Evolutionary conservation across 2,888 invertebrate genomes (phyloP).

Genomic region (Nemurella pictetii): DNA sequence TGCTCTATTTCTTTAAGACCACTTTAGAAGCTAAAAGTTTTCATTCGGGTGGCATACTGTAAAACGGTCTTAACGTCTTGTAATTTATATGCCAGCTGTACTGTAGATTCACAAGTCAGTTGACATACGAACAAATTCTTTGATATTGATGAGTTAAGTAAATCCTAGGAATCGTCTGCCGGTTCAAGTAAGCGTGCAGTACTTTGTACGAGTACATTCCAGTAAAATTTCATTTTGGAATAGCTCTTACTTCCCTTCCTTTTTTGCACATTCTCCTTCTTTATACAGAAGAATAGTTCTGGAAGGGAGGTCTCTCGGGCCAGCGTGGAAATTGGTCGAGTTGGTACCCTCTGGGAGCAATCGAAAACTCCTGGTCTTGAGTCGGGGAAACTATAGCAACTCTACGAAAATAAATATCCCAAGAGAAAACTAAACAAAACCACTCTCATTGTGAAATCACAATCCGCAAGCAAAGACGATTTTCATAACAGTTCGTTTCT

Average conservation of each 20-base stretch:
- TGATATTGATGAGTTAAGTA: background rate
- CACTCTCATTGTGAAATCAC: slow-evolving; percentile 29
- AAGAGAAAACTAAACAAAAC: slow-evolving; percentile 27
- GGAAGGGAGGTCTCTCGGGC: slow-evolving; percentile 12
- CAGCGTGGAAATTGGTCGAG: slow-evolving; percentile 21
- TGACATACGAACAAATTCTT: background rate
- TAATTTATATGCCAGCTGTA: background rate
- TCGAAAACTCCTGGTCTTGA: slow-evolving; percentile 14
- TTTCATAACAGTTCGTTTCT: background rate
- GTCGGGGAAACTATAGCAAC: slow-evolving; percentile 23
- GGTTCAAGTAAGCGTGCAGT: background rate
- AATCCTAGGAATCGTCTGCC: background rate
- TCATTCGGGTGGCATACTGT: background rate
- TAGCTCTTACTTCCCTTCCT: background rate
- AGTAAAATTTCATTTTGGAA: background rate
- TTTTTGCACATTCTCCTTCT: background rate
- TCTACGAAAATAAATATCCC: slow-evolving; percentile 31
- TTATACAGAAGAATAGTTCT: background rate
- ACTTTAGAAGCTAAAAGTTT: background rate
- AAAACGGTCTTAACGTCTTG: background rate
- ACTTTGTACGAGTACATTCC: background rate
- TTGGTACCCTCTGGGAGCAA: slow-evolving; percentile 25
- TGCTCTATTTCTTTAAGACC: background rate
- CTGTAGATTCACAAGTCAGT: background rate
- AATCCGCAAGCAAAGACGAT: slow-evolving; percentile 2